Conservation (phyloP, 1,140 invertebrate genomes). For the Eumaeus atala region DNA sequence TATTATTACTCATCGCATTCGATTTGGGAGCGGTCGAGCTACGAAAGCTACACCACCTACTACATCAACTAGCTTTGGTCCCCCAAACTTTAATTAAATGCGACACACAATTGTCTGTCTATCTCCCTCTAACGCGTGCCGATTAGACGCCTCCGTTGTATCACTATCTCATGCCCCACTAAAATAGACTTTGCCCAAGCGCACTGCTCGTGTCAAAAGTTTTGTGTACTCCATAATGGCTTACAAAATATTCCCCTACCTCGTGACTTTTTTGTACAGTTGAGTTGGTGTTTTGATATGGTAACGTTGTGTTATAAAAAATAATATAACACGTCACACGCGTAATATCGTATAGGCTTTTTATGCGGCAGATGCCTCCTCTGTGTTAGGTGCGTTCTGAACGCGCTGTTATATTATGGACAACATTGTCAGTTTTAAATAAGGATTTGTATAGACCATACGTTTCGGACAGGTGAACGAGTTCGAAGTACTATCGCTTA, state of each 20-base stretch:
- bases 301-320: conserved; percentile 66
- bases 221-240: conserved; percentile 67
- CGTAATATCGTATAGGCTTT: conserved; percentile 46
- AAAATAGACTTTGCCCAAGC: conserved; percentile 74
- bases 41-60: conserved; percentile 70
- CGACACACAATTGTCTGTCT: conserved; percentile 57
- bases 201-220: conserved; percentile 72
- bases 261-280: conserved; percentile 70
- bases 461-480: conserved; percentile 60
- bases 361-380: conserved; percentile 56
- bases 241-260: conserved; percentile 72
- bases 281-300: conserved; percentile 57
- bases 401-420: conserved; percentile 59
- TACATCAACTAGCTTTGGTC: conserved; percentile 62
- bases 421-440: conserved; percentile 72
- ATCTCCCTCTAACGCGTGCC: conserved; percentile 45
- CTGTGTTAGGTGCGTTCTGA: conserved; percentile 51
- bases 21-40: conserved; percentile 66
- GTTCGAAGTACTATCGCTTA: conserved; percentile 34
- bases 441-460: conserved; percentile 73
- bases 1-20: conserved; percentile 73
- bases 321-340: conserved; percentile 45
- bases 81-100: conserved; percentile 71
- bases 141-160: conserved; percentile 43
- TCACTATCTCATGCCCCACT: conserved; percentile 58